These are phyloP conservation scores for Brachyalestes nurse DNA, from an alignment of 2,797 vertebrate species.

Conservation along the genomic window DNA sequence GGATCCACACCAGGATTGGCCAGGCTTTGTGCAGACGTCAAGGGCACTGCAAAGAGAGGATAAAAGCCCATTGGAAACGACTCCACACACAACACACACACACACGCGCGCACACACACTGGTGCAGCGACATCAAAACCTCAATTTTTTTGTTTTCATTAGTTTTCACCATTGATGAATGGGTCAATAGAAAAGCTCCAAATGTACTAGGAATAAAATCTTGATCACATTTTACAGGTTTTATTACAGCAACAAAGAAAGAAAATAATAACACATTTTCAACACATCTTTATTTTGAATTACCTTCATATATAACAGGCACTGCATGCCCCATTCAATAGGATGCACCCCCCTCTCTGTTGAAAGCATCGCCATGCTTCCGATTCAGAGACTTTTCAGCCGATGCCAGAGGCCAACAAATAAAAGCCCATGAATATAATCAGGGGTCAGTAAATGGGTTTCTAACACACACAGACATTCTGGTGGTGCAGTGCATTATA, in stretches of 20 bases:
- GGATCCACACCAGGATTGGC: conserved; percentile 84
- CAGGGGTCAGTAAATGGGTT: background rate
- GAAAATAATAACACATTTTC: too few species aligned
- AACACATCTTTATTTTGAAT: too few species aligned
- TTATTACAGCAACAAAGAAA: too few species aligned
- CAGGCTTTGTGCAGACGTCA: conserved; percentile 84
- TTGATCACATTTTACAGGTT: too few species aligned
- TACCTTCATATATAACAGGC: background rate
- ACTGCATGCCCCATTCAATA: background rate
- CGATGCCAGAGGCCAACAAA: conserved; percentile 3
- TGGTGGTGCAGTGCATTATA: background rate
- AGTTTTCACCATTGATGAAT: background rate
- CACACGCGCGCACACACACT: too few species aligned
- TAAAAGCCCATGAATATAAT: conserved; percentile 26
- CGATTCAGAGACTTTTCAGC: conserved; percentile 12
- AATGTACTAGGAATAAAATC: background rate
- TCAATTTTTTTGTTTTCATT: background rate
- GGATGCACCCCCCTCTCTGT: background rate
- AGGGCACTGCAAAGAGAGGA: conserved; percentile 81
- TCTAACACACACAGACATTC: background rate
- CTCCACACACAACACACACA: background rate
- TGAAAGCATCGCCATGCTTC: background rate
- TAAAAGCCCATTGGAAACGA: conserved; percentile 34
- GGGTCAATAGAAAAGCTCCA: background rate
- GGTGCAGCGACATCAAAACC: background rate